A percentile compares a stretch with the other conserved stretches of the same genome.
Conservation (phyloP, 2,797 vertebrate genomes). For the Rhynchonycteris naso region DNA sequence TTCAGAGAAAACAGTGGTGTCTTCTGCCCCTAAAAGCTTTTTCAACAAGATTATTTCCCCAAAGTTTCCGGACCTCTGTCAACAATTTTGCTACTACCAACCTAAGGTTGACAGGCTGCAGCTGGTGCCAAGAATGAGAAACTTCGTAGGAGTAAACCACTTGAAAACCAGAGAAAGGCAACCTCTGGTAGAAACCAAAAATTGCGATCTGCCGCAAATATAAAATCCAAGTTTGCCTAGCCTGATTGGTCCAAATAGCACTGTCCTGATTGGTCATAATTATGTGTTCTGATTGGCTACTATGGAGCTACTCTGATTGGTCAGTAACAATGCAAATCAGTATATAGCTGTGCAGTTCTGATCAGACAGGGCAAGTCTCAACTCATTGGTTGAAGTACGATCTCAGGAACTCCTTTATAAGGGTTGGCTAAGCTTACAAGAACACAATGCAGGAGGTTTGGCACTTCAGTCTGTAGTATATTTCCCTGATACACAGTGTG, state of each 20-base stretch:
- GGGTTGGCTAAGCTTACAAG: neutral
- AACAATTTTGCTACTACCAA: neutral
- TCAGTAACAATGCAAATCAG: neutral
- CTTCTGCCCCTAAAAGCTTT: neutral
- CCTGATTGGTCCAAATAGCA: neutral
- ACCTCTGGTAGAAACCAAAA: fast-evolving
- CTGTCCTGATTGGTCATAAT: neutral
- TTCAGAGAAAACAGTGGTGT: neutral
- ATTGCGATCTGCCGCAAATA: neutral
- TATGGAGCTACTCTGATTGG: neutral
- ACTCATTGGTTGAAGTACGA: neutral
- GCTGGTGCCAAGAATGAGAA: neutral
- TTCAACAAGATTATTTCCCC: neutral
- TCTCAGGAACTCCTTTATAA: neutral
- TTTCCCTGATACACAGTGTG: neutral
- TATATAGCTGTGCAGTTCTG: neutral
- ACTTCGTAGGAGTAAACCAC: fast-evolving
- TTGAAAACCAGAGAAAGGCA: fast-evolving
- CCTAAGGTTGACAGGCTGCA: fast-evolving
- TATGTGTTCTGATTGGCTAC: neutral
- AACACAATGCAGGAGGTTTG: neutral
- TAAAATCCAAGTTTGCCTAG: neutral
- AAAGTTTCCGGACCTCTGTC: neutral
- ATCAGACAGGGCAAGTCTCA: neutral
- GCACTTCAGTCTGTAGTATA: neutral